Evolutionary conservation across 2,113 vertebrate genomes (phyloP), one percentile per base, ranked within the genome.

Genomic region (Hippocampus mohnikei): DNA sequence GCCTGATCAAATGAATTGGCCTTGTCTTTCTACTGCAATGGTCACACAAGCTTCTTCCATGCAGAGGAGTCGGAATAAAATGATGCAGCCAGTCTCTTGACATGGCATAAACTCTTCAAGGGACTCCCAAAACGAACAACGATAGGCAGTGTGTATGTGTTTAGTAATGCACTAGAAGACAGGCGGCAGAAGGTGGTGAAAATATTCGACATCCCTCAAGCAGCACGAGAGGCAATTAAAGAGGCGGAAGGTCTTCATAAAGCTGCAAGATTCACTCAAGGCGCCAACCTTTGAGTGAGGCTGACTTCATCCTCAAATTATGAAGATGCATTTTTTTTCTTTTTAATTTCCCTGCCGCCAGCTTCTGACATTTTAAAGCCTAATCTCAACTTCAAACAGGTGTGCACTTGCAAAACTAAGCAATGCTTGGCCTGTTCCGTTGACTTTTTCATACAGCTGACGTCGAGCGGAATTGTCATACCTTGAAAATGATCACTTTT

Each of bases 281-380:
- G 18, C 5, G 11, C 1, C 12, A 27, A 58, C 12, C 55, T 27
- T 11, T 58, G 27, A 29, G 2, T 27, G 29, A 70, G 70, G 72
- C 81, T 76, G 76, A 74, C 79, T 76, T 74, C 55, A 73, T 80
- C 72, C 71, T 77, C 79, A 69, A 64, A 71, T 82, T 46, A 46
- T 15, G 13, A 50, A 72, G 67, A 85, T 86, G 67, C 75, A 70
- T 62, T 69, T 80, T 76, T 81, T 29, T 87, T 77, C 77, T 90
- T 85, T 60, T 60, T 18, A 2, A 85, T 84, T 69, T 69, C n/a
- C 72, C 63, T 40, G 69, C 71, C 74, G 76, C 63, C 76, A 62
- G 66, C 67, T 76, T 68, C 56, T 78, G 59, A 73, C 75, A 71
- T 82, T 25, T 27, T 23, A 29, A 16, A 33, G 58, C 15, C 4